Base-by-base conservation (phyloP, 2,888 invertebrate species). In the Crocallis elinguaria region DNA sequence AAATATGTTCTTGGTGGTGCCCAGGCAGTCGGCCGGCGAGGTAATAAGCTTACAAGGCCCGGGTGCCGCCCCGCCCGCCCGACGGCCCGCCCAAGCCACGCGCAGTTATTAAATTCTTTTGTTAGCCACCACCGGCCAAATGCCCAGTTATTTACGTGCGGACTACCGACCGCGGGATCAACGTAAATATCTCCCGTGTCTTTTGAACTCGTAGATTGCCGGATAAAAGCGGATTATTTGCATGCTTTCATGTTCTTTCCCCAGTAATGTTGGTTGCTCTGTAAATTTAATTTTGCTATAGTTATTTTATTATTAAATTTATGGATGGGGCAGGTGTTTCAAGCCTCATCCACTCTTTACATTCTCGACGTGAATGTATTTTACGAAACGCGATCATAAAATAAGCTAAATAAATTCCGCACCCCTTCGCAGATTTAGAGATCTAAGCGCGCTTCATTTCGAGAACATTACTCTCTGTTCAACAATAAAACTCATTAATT, bases 401-500 rank as follows among this genome's bases (percentile, higher is more conserved):
- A 79, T 80, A 79, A 82, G 73, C 71, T 76, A 75, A 71, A 82
- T 75, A 79, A 81, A 82, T 83, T 79, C 77, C 73, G 69, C 53
- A 70, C 69, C 69, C 72, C 69, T 43, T 14, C 48, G 48, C 43
- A 35, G 53, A 43, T 82, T 81, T 75, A 79, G 81, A 79, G 73
- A 75, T 79, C 79, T 83, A 81, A 83, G 75, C 75, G 73, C 73
- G 82, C 78, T 82, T 83, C 79, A 79, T 86, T 86, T 79, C 67
- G 80, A 67, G 81, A 82, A 78, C 84, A 86, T 88, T 86, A 87
- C 82, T 82, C 85, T 82, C 82, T 73, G 79, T 76, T 74, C 75
- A 89, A 89, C 89, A 91, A 89, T 90, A 87, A 86, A 88, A 88
- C 84, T 89, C 88, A 90, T 90, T 88, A 90, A 90, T 86, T 84